phyloP scores from a whole-genome alignment of 53 echinoderm and acorn worm genomes.

The Astropecten irregularis region DNA sequence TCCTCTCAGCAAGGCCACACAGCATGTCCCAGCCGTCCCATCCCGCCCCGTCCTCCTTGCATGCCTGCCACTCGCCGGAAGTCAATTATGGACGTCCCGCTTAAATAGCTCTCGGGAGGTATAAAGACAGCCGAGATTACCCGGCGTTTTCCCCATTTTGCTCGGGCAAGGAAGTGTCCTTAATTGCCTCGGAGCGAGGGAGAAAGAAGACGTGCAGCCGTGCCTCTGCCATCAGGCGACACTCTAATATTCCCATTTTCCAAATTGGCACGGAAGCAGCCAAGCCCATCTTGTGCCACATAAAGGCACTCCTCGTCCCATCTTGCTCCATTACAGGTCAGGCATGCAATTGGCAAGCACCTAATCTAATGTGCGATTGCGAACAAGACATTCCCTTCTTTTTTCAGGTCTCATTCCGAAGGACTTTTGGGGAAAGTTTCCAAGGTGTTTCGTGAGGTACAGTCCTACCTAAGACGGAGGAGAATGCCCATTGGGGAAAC shows the following conservation, averaged over 20 bases:
- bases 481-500: too few relatives aligned
- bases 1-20: too few relatives aligned
- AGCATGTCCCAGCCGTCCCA: too few relatives aligned
- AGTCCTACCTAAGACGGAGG: too few relatives aligned
- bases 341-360: neutral
- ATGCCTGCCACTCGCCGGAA: constrained; percentile 1
- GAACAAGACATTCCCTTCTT: too few relatives aligned
- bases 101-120: neutral
- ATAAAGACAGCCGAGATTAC: neutral
- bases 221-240: too few relatives aligned
- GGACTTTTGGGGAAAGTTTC: too few relatives aligned
- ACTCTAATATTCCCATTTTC: constrained; percentile 41
- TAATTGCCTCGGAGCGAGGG: constrained; percentile 12
- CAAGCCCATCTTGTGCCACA: neutral
- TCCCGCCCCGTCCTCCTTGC: too few relatives aligned
- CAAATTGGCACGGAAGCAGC: constrained; percentile 30
- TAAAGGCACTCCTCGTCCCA: neutral
- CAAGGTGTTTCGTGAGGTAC: too few relatives aligned
- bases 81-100: neutral
- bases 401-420: too few relatives aligned
- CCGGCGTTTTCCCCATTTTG: neutral
- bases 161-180: neutral
- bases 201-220: too few relatives aligned
- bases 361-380: neutral
- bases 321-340: neutral